Base-by-base conservation (phyloP, 2,797 vertebrate genomes). In the Coregonus sp. region DNA sequence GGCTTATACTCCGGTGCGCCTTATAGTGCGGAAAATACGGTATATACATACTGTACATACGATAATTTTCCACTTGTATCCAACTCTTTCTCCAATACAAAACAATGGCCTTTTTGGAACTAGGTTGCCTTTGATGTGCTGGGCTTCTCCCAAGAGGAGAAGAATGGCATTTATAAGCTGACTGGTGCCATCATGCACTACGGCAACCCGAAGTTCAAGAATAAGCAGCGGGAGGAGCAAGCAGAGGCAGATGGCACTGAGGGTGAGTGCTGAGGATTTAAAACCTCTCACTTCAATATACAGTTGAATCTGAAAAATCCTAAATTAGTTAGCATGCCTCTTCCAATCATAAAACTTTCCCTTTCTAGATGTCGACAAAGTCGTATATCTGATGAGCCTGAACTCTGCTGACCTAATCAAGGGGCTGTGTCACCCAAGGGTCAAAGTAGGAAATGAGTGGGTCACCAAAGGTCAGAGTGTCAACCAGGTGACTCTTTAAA, bases 181-280 rank as follows among this genome's bases (percentile, higher is more conserved):
- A 96, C 90, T 0, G 96, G 96, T 0, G 94, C 96, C 80, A 94
- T 97, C 78, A 96, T 97, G 96, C 96, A 97, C 76, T 90, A 93
- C 0, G 96, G 96, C 0, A 97, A 97, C 90, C 96, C 97, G 96
- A 97, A 94, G 81, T 97, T 96, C 79, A 97, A 97, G 71, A 92
- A 92, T 82, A 97, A 96, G 70, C 95, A 94, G 59, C 82, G 96
- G 7, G 96, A 97, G 77, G 96, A 97, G 81, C 96, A 97, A 84
- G 96, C 95, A 0, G 96, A 97, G 76, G 95, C 96, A 0, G 96
- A 97, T 0, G 95, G 96, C 78, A 97, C 96, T 0, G 96, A 97
- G 91, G 95, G 96, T 91, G 0, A 16, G 51, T n/a, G 37, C 4
- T 18, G 31, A 18, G 1, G 3, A 20, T 40, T 14, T 68, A 11